These are phyloP conservation scores for Nothoprocta perdicaria DNA, from an alignment of 2,113 vertebrate genomes.

Conservation along the genomic window DNA sequence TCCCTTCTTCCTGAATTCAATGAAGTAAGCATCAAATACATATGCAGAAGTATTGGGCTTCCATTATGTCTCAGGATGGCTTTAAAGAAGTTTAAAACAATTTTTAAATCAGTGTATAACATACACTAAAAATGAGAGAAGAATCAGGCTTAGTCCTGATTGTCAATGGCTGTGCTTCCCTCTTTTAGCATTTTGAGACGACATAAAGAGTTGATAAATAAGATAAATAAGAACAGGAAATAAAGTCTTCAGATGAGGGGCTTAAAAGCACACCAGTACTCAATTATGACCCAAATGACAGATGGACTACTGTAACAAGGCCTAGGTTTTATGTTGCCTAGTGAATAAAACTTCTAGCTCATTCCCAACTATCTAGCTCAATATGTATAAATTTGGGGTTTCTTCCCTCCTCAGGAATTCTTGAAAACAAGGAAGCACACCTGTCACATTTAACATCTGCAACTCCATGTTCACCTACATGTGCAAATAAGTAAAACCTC, in stretches of 20 bases:
- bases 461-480: background rate
- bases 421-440: background rate
- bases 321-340: background rate
- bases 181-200: constrained; percentile 15
- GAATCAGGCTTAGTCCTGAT: background rate
- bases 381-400: background rate
- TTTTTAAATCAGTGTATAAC: constrained; percentile 9
- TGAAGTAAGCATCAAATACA: background rate
- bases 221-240: background rate
- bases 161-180: background rate
- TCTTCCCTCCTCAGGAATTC: background rate
- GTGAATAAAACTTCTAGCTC: constrained; percentile 3
- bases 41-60: background rate
- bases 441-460: background rate
- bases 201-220: background rate
- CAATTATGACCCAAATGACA: background rate
- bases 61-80: background rate
- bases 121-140: constrained; percentile 8
- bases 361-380: too few species aligned
- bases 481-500: background rate
- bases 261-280: background rate
- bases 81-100: constrained; percentile 28
- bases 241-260: background rate
- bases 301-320: background rate
- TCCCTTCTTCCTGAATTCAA: constrained; percentile 18